Evolutionary conservation across 2,888 invertebrate species (phyloP).

Genomic region (Polyploca ridens): DNA sequence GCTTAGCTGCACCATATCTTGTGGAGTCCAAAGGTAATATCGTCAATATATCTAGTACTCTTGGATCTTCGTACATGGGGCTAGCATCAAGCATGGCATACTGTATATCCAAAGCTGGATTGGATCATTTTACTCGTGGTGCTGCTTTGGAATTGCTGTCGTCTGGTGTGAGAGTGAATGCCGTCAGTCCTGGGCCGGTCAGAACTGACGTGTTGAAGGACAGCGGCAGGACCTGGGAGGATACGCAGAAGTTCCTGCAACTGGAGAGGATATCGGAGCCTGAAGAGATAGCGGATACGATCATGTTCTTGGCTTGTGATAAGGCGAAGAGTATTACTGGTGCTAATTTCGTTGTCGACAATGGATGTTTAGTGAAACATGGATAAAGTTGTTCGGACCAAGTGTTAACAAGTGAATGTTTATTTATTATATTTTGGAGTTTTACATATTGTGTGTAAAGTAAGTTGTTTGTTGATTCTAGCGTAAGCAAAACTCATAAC

Average conservation of each 20-base stretch:
- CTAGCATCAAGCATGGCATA: constrained; percentile 86
- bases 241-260: too few species aligned
- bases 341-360: constrained; percentile 31
- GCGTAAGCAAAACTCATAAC: too few species aligned
- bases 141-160: constrained; percentile 83
- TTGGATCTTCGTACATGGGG: neutral
- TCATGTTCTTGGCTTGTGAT: constrained; percentile 45
- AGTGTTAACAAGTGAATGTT: too few species aligned
- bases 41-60: constrained; percentile 49
- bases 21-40: constrained; percentile 51
- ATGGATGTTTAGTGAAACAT: constrained; percentile 28
- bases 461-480: too few species aligned
- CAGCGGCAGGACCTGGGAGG: too few species aligned
- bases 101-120: constrained; percentile 43
- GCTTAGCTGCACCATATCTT: constrained; percentile 45
- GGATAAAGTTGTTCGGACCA: constrained; percentile 18
- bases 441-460: too few species aligned
- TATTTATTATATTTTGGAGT: too few species aligned
- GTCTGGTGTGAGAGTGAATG: constrained; percentile 87
- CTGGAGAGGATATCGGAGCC: too few species aligned
- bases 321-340: constrained; percentile 48
- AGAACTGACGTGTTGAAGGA: constrained; percentile 76
- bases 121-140: constrained; percentile 46
- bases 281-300: constrained; percentile 45
- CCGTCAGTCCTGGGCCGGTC: constrained; percentile 50